Evolutionary conservation across 2,888 invertebrate genomes (phyloP), one percentile per base, ranked within the genome.

Genomic region (Dorcus parallelipipedus): DNA sequence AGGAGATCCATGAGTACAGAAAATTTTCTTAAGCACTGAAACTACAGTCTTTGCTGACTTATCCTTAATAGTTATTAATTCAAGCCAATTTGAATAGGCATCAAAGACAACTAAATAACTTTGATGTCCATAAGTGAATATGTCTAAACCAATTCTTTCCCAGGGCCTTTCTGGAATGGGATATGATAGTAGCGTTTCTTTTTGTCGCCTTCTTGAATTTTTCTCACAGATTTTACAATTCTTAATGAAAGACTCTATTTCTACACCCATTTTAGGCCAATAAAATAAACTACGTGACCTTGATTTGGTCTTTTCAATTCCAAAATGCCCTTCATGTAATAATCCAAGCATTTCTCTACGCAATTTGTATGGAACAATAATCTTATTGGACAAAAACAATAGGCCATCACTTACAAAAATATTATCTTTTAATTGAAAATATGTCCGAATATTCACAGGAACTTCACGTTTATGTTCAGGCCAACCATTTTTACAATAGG

Each of bases 121-220:
- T 50, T 20, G 9, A 2, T 49, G 4, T 17, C 48, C 23, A 52
- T 49, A 52, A 33, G 48, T 14, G 20, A 49, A 52, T 39, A 52
- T 49, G 39, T 52, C 52, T 50, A 14, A 47, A 3, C 49, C 47
- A 9, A 52, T 14, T 45, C 48, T 49, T 23, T 52, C 49, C 47
- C 48, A 52, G 10, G 52, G 52, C 49, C 52, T 52, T 9, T n/a
- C 48, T n/a, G 49, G 49, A 23, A 47, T 43, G 2, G 14, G 9
- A 14, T 40, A 26, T n/a, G 10, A 23, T n/a, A 57, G 38, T 3
- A 57, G 33, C 20, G 53, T 20, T 39, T 57, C 57, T 8, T 9
- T 47, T 14, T 9, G 9, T 8, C 45, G 41, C 2, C 7, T 17
- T 7, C 14, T 52, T 52, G 49, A 14, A 52, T 14, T 50, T 6